Evolutionary conservation across 1,140 invertebrate species (phyloP), one percentile per base, ranked within the genome.

Genomic region (Galendromus occidentalis): DNA sequence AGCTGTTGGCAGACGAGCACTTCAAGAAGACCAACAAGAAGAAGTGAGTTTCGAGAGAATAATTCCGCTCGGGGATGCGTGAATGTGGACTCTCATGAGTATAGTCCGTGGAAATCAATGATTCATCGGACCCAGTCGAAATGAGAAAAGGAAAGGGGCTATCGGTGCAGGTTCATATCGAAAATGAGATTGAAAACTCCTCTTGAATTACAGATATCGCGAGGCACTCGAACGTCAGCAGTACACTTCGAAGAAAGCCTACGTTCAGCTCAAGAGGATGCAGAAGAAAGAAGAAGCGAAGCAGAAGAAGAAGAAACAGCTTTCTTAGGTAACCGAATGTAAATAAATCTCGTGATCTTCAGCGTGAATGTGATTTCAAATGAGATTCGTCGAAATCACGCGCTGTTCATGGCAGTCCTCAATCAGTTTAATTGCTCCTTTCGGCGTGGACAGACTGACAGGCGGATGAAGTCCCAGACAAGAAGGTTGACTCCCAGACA

Each of bases 1-100:
- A 97, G 74, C 77, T 96, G 0, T 76, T 96, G 73, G 84, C 84
- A 9, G 88, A 95, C 82, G 85, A 86, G 17, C 82, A 91, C 71
- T 87, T 92, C 72, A 80, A 85, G 70, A 86, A 85, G 77, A 59
- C 22, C 14, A 59, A 59, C 51, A 17, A 59, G 22, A 59, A 59
- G 9, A 17, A 25, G 51, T 59, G 22, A 59, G 22, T 25, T 29
- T 2, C 14, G n/a, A 44, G n/a, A 44, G 12, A 44, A n/a, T 44
- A 44, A n/a, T 14, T 14, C 42, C n/a, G n/a, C n/a, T 44, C n/a
- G 42, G 42, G 12, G 12, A n/a, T 44, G n/a, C 42, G n/a, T 12
- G n/a, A 44, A 44, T 14, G 42, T 14, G 12, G 14, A 44, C 14
- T 14, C 14, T 44, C n/a, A 14, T 44, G n/a, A 14, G 14, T 12